phyloP scores from a whole-genome alignment of 2,113 vertebrate species.

The Labrus mixtus region DNA sequence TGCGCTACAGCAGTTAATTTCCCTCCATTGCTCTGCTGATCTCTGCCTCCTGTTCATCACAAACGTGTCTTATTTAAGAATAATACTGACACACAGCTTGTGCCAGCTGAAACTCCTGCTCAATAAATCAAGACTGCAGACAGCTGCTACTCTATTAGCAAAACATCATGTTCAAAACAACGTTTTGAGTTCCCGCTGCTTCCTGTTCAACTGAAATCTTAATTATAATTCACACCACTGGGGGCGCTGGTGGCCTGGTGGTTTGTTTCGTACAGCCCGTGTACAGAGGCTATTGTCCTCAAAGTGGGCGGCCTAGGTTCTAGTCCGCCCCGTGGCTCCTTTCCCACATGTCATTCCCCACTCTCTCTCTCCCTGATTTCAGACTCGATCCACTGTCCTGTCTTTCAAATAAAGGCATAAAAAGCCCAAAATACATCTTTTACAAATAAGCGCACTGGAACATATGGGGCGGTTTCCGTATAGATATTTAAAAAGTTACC shows the following conservation, averaged over 20 bases:
- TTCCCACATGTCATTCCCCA: too few relatives aligned
- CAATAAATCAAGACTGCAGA: slow-evolving; percentile 46
- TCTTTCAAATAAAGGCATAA: too few relatives aligned
- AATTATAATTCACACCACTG: slow-evolving; percentile 26
- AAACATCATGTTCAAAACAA: slow-evolving; percentile 21
- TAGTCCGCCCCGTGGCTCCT: too few relatives aligned
- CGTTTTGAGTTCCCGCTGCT: background rate
- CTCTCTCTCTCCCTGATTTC: too few relatives aligned
- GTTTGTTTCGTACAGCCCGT: too few relatives aligned
- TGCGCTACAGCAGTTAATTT: slow-evolving; percentile 77
- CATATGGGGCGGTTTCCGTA: background rate
- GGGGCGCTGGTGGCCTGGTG: too few relatives aligned
- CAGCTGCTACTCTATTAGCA: slow-evolving; percentile 54
- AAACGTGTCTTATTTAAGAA: slow-evolving; percentile 75
- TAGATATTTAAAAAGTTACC: background rate
- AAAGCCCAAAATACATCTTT: too few relatives aligned
- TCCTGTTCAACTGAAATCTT: slow-evolving; percentile 5
- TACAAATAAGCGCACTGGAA: too few relatives aligned
- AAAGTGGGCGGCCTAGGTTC: too few relatives aligned
- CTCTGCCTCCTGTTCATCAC: slow-evolving; percentile 70
- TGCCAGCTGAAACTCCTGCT: slow-evolving; percentile 46
- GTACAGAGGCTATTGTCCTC: too few relatives aligned
- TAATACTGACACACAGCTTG: slow-evolving; percentile 50
- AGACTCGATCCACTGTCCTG: too few relatives aligned
- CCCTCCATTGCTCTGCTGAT: slow-evolving; percentile 67